Percentiles rank a stretch among this genome's conserved stretches.
These are phyloP conservation scores for Eupsilia transversa DNA, from an alignment of 2,888 invertebrate species.

Conservation along the genomic window DNA sequence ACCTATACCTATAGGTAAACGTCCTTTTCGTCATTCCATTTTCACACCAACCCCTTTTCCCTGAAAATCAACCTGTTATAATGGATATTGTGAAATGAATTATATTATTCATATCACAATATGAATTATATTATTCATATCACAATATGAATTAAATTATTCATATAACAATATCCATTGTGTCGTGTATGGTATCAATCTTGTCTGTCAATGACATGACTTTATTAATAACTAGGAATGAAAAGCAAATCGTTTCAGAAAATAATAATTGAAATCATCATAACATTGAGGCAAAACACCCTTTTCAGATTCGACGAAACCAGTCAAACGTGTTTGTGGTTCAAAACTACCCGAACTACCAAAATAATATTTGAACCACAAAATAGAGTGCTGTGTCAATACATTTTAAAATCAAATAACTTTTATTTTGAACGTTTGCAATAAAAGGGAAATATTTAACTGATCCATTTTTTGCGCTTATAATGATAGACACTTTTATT, in stretches of 20 bases:
- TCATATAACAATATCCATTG: constrained; percentile 29
- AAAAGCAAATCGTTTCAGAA: neutral
- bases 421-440: constrained; percentile 12
- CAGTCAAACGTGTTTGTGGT: constrained; percentile 1
- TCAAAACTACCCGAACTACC: constrained; percentile 10
- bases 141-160: too few species aligned
- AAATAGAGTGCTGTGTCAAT: constrained; percentile 11
- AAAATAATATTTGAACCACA: constrained; percentile 12
- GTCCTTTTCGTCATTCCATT: constrained; percentile 11
- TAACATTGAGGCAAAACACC: constrained; percentile 8
- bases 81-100: too few species aligned
- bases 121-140: too few species aligned
- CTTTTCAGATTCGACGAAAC: constrained; percentile 19
- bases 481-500: neutral
- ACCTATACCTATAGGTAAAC: neutral
- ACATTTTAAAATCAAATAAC: constrained; percentile 15
- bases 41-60: constrained; percentile 32
- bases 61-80: constrained; percentile 37
- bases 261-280: constrained; percentile 10
- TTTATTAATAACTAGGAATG: constrained; percentile 21
- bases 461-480: neutral
- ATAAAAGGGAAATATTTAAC: constrained; percentile 4
- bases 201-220: constrained; percentile 24
- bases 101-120: too few species aligned
- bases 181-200: constrained; percentile 46